Evolutionary conservation across 2,888 invertebrate species (phyloP).

Genomic region (Microctonus aethiopoides): DNA sequence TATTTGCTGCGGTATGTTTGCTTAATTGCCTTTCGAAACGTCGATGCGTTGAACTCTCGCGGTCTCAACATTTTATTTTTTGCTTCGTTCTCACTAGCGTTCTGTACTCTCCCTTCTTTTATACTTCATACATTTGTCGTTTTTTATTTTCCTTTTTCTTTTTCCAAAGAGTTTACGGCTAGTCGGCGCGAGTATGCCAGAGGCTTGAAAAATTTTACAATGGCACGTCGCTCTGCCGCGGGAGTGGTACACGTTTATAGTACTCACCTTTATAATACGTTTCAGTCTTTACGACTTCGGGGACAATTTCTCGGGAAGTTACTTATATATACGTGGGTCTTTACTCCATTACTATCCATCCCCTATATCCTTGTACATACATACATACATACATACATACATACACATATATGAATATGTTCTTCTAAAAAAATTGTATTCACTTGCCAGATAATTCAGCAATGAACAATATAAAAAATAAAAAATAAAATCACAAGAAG

Average conservation of each 20-base stretch:
- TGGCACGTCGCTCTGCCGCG: constrained; percentile 43
- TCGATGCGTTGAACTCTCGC: constrained; percentile 10
- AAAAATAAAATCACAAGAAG: no score
- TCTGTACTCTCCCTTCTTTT: background rate
- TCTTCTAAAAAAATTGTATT: no score
- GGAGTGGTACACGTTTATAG: constrained; percentile 59
- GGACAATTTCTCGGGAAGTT: constrained; percentile 41
- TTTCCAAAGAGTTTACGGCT: constrained; percentile 14
- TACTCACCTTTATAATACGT: constrained; percentile 56
- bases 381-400: background rate
- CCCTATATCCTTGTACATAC: background rate
- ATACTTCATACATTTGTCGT: background rate
- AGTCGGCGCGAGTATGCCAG: constrained; percentile 19
- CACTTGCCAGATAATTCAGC: no score
- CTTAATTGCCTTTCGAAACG: background rate
- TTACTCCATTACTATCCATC: constrained; percentile 31
- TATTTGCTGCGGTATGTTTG: background rate
- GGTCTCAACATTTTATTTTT: constrained; percentile 11
- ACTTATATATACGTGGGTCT: constrained; percentile 27
- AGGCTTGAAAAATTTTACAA: constrained; percentile 57
- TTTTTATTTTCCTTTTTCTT: background rate
- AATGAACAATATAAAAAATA: no score
- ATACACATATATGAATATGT: no score
- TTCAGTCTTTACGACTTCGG: constrained; percentile 54
- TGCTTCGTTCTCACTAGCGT: background rate